phyloP scores from a whole-genome alignment of 2,888 invertebrate genomes.

The Habrosyne pyritoides region DNA sequence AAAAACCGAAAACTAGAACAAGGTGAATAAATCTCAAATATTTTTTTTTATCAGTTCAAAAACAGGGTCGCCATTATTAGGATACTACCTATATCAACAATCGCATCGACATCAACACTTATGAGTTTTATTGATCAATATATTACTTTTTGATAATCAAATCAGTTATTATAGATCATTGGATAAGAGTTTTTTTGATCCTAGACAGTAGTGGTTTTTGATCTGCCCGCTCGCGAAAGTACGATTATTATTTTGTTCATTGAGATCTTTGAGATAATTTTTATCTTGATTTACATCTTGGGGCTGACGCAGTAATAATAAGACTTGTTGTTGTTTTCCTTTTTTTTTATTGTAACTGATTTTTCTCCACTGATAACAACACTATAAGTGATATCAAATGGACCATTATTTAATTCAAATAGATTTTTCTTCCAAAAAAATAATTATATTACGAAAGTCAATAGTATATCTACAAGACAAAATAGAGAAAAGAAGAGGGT shows the following conservation, averaged over 20 bases:
- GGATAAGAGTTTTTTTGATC: constrained; percentile 3
- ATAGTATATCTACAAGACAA: no score
- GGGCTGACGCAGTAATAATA: not conserved
- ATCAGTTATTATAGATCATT: not conserved
- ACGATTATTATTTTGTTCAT: not conserved
- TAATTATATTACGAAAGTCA: no score
- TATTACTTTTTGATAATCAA: constrained; percentile 1
- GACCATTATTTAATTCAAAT: no score
- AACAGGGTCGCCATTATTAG: not conserved
- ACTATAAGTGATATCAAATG: no score
- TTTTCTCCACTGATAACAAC: no score
- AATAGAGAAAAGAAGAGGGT: no score
- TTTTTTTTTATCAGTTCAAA: not conserved
- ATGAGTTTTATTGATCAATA: not conserved
- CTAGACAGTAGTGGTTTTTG: not conserved
- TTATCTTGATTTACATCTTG: not conserved
- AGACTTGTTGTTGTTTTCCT: no score
- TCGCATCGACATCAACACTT: not conserved
- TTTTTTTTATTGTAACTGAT: no score
- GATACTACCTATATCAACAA: not conserved
- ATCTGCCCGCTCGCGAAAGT: not conserved
- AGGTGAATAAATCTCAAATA: not conserved
- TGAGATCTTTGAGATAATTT: not conserved
- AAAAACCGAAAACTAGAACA: not conserved
- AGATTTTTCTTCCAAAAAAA: not conserved